A percentile compares a stretch with the other conserved stretches of the same genome.
Evolutionary conservation across 2,888 invertebrate genomes (phyloP).

Genomic region (Amphipyra tragopoginis): DNA sequence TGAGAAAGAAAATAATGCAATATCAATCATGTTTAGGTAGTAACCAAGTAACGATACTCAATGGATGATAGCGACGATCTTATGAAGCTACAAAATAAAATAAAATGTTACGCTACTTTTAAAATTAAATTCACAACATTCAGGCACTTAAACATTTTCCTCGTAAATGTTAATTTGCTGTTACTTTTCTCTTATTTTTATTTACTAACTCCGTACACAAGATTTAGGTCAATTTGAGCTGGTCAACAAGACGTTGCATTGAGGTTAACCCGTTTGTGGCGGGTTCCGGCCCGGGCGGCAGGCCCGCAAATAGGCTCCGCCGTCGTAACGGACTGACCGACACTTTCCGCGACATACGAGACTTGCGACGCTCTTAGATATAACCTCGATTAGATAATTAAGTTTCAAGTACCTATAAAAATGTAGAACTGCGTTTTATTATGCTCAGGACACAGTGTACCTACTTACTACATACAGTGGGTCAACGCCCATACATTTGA

Average conservation of each 20-base stretch:
- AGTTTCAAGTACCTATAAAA: too few species aligned
- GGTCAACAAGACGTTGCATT: constrained; percentile 54
- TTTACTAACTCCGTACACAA: constrained; percentile 7
- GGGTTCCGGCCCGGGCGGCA: constrained; percentile 38
- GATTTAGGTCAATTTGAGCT: constrained; percentile 57
- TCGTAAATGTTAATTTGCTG: not conserved
- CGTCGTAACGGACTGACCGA: constrained; percentile 74
- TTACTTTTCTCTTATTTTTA: constrained; percentile 8
- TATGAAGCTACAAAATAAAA: too few species aligned
- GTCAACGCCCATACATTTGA: too few species aligned
- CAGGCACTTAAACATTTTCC: not conserved
- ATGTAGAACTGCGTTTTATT: constrained; percentile 1
- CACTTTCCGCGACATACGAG: constrained; percentile 68
- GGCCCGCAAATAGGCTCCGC: constrained; percentile 59
- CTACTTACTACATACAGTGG: too few species aligned
- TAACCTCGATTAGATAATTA: constrained; percentile 33
- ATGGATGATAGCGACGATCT: too few species aligned
- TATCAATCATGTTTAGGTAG: constrained; percentile 1
- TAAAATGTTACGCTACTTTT: too few species aligned
- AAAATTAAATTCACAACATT: too few species aligned
- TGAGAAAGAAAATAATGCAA: constrained; percentile 9
- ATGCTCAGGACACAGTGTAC: too few species aligned
- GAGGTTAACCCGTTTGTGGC: constrained; percentile 59
- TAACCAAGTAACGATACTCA: not conserved
- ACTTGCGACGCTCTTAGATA: constrained; percentile 53